A percentile compares a stretch with the other conserved stretches of the same genome.
Conservation (phyloP, 2,797 vertebrate species). For the Alectoris magna region DNA sequence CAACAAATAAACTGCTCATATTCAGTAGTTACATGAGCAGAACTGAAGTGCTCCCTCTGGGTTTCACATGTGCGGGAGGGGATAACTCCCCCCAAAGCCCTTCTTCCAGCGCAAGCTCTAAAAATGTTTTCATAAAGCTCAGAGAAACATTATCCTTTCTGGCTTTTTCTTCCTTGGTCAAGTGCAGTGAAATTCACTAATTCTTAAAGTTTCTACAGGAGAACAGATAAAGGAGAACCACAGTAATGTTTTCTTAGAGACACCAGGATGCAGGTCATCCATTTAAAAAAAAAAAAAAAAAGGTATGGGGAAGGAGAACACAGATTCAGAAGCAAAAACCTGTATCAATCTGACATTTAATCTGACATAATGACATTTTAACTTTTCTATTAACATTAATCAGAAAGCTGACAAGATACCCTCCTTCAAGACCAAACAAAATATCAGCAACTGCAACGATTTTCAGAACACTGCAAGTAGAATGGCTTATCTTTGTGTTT, state of each 20-base stretch:
- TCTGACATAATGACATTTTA: not conserved
- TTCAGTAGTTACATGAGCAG: not conserved
- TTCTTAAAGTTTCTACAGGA: not conserved
- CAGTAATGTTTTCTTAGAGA: not conserved
- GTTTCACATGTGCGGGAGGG: not conserved
- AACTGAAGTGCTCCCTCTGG: not conserved
- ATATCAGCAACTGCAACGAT: conserved; percentile 44
- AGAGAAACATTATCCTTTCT: not conserved
- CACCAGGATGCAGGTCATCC: not conserved
- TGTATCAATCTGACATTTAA: conserved; percentile 2
- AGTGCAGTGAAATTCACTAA: not conserved
- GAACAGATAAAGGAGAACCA: not conserved
- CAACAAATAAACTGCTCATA: not conserved
- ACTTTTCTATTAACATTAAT: conserved; percentile 53
- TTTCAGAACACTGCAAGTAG: not conserved
- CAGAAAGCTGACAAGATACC: conserved; percentile 25
- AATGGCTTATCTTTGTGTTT: not conserved
- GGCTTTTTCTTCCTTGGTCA: not conserved
- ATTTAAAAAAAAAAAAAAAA: not conserved
- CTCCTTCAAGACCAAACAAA: conserved; percentile 56
- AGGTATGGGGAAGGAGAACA: not conserved
- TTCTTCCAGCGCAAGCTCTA: not conserved
- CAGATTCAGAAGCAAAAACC: not conserved
- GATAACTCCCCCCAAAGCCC: not conserved
- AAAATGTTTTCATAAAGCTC: not conserved